Percentiles rank a stretch among this genome's conserved stretches.
Evolutionary conservation across 2,113 vertebrate species (phyloP).

Genomic region (Rhinogobius similis): DNA sequence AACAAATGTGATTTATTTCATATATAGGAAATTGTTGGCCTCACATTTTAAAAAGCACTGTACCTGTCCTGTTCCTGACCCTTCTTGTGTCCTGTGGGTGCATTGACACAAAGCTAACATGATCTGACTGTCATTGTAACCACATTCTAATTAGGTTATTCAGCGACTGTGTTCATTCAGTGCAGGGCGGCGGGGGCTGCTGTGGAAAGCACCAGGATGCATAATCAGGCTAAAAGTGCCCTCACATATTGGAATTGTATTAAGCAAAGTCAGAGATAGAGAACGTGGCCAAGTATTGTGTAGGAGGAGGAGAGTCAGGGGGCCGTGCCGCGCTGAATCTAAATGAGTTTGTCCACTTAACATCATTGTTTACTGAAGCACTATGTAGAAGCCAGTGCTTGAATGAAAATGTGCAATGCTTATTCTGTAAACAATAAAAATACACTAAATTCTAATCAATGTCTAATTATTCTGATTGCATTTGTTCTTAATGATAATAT

Average conservation of each 20-base stretch:
- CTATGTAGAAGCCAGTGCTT: background rate
- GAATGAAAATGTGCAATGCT: background rate
- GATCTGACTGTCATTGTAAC: slow-evolving; percentile 56
- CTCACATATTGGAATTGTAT: slow-evolving; percentile 53
- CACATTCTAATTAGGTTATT: slow-evolving; percentile 57
- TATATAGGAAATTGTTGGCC: background rate
- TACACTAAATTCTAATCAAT: no score
- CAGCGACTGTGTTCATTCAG: slow-evolving; percentile 60
- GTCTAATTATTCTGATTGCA: no score
- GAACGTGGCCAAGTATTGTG: slow-evolving; percentile 18
- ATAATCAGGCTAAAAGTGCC: slow-evolving; percentile 50
- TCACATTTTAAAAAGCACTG: background rate
- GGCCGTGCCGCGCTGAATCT: slow-evolving; percentile 13
- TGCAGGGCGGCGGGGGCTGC: slow-evolving; percentile 35
- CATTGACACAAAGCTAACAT: slow-evolving; percentile 31
- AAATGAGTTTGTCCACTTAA: slow-evolving; percentile 30
- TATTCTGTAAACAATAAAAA: background rate
- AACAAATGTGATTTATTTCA: background rate
- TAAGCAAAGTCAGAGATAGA: slow-evolving; percentile 46
- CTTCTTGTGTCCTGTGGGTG: slow-evolving; percentile 22
- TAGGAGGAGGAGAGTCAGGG: background rate
- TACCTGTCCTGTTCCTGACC: background rate
- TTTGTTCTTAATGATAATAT: no score
- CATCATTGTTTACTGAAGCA: background rate
- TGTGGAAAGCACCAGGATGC: slow-evolving; percentile 38